These are phyloP conservation scores for Drosophila falleni DNA, from an alignment of 2,888 invertebrate genomes.

Conservation along the genomic window DNA sequence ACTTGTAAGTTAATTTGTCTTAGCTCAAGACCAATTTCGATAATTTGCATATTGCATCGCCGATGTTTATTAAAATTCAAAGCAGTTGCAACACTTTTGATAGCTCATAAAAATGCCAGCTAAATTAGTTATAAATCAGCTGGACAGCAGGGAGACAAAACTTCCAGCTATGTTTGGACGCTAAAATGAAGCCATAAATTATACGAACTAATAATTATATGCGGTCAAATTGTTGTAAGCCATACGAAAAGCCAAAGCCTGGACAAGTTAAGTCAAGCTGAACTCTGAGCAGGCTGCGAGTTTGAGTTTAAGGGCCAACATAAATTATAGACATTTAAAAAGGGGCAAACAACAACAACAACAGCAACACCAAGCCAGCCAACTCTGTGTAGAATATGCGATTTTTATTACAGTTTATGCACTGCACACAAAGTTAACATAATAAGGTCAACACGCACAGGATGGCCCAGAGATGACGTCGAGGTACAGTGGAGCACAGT, in stretches of 20 bases:
- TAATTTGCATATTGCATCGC: conserved; percentile 26
- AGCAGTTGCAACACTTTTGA: conserved; percentile 52
- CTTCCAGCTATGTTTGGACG: conserved; percentile 47
- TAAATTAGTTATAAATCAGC: conserved; percentile 76
- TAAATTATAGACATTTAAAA: conserved; percentile 78
- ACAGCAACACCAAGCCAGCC: conserved; percentile 12
- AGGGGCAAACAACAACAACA: conserved; percentile 31
- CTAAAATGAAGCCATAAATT: conserved; percentile 74
- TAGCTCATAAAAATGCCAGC: conserved; percentile 59
- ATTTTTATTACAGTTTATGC: conserved; percentile 80
- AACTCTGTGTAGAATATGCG: conserved; percentile 65
- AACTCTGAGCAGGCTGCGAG: conserved; percentile 47
- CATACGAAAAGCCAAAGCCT: conserved; percentile 19
- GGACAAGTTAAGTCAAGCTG: conserved; percentile 26
- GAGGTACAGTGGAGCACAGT: not conserved
- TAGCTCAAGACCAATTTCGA: conserved; percentile 21
- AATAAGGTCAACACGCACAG: conserved; percentile 75
- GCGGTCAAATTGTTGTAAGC: conserved; percentile 74
- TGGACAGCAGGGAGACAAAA: conserved; percentile 21
- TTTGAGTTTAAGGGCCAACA: conserved; percentile 69
- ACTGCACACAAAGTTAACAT: conserved; percentile 76
- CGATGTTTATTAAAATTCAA: conserved; percentile 54
- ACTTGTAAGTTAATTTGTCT: conserved; percentile 1
- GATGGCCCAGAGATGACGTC: conserved; percentile 1
- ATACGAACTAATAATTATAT: conserved; percentile 79